A percentile compares a stretch with the other conserved stretches of the same genome.
phyloP scores from a whole-genome alignment of 2,797 vertebrate species.

The Philypnodon macrostomus region DNA sequence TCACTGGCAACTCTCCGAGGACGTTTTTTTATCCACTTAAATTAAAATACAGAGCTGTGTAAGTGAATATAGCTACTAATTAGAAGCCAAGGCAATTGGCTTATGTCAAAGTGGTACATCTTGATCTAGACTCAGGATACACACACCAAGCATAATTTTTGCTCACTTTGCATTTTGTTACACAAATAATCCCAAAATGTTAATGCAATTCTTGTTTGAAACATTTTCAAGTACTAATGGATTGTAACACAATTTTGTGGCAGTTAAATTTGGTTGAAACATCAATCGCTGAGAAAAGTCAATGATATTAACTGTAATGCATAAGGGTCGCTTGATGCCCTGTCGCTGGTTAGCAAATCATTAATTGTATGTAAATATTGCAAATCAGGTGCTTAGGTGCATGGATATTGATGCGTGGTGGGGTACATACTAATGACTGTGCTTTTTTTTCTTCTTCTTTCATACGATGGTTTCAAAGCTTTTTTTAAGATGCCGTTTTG shows the following conservation, averaged over 20 bases:
- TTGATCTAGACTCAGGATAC: too few species aligned
- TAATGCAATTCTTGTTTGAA: too few species aligned
- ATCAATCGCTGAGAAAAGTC: constrained; percentile 42
- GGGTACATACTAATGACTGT: constrained; percentile 15
- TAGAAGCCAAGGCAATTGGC: too few species aligned
- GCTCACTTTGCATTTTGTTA: too few species aligned
- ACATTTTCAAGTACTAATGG: not conserved
- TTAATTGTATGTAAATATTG: constrained; percentile 46
- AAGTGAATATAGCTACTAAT: too few species aligned
- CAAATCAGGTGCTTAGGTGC: constrained; percentile 30
- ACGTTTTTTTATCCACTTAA: constrained; percentile 8
- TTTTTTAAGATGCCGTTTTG: constrained; percentile 1
- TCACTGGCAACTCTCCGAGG: constrained; percentile 30
- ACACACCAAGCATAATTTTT: too few species aligned
- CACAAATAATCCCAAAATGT: too few species aligned
- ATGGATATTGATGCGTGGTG: constrained; percentile 15
- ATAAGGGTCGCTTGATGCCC: constrained; percentile 17
- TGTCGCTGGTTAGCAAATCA: constrained; percentile 21
- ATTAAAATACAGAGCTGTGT: too few species aligned
- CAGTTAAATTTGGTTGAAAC: constrained; percentile 48
- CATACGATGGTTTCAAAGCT: constrained; percentile 20
- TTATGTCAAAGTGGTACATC: too few species aligned
- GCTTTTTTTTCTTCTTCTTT: not conserved
- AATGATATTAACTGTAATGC: constrained; percentile 35
- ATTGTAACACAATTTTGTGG: too few species aligned